Evolutionary conservation across 2,888 invertebrate genomes (phyloP).

Genomic region (Argyra leucocephala): DNA sequence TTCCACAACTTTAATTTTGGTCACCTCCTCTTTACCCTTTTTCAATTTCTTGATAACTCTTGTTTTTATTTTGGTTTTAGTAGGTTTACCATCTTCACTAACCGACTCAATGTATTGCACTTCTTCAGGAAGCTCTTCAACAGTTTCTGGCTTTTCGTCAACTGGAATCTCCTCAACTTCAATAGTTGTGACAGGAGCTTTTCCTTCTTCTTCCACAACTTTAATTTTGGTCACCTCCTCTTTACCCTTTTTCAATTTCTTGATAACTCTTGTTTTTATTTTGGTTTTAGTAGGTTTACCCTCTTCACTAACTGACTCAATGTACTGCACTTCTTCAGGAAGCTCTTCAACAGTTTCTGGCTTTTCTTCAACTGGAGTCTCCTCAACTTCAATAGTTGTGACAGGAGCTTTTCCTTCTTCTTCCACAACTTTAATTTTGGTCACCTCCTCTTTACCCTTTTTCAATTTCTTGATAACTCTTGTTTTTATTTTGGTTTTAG

Average conservation of each 20-base stretch:
- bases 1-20: constrained; percentile 38
- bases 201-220: constrained; percentile 34
- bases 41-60: constrained; percentile 35
- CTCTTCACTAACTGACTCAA: constrained; percentile 34
- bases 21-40: constrained; percentile 38
- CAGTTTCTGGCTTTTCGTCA: constrained; percentile 29
- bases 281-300: constrained; percentile 31
- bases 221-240: constrained; percentile 34
- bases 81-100: constrained; percentile 29
- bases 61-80: constrained; percentile 29
- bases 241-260: constrained; percentile 33
- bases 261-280: constrained; percentile 34
- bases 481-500: constrained; percentile 31
- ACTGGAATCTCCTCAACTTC: constrained; percentile 26
- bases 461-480: constrained; percentile 37
- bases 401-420: constrained; percentile 31
- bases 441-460: constrained; percentile 37
- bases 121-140: constrained; percentile 23
- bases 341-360: constrained; percentile 20
- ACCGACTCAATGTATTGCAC: constrained; percentile 22
- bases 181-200: constrained; percentile 25
- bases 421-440: constrained; percentile 30
- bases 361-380: constrained; percentile 24
- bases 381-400: constrained; percentile 27
- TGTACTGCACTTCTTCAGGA: constrained; percentile 34